Base-by-base conservation (phyloP, 2,888 invertebrate species). In the Hofmannophila pseudospretella region DNA sequence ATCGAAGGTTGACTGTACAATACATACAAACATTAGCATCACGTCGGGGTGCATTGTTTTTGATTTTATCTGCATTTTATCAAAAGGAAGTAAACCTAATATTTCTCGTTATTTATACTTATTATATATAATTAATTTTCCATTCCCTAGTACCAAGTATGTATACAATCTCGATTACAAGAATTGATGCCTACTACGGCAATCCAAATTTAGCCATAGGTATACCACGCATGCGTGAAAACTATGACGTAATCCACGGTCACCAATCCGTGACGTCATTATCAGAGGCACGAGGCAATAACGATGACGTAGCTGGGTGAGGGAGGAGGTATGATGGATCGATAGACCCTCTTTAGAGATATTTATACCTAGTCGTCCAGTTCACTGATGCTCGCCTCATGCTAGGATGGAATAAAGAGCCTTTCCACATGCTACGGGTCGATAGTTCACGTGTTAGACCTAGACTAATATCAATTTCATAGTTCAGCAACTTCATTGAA, bases 311-410 rank as follows among this genome's bases (percentile, higher is more conserved):
- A 60, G 47, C 44, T 49, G 44, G 47, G 59, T 54, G 59, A 48
- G 42, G 57, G 46, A 47, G 54, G 45, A 38, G 28, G 36, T 20
- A 4, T 7, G n/a, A 10, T 5, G 13, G 59, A 74, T 79, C 80
- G 62, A 79, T 79, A 69, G 45, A 31, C 50, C 27, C 45, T 42
- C 47, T 23, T n/a, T 58, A 61, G 45, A 48, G 38, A 23, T 49
- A 42, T 44, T 72, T 67, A 60, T 64, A 16, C 16, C 16, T 16
- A 68, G 61, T 57, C 52, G 47, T 58, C 46, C 60, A 59, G 71
- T 66, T 72, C 70, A 72, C 67, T 77, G 79, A 73, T 72, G 80
- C 67, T 70, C 63, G 60, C 57, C 54, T 67, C 70, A 67, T 58
- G 59, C 49, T 56, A 47, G 49, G 52, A 66, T 50, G 50, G 57